Conservation (phyloP, 2,113 vertebrate genomes). For the Zeus faber region DNA sequence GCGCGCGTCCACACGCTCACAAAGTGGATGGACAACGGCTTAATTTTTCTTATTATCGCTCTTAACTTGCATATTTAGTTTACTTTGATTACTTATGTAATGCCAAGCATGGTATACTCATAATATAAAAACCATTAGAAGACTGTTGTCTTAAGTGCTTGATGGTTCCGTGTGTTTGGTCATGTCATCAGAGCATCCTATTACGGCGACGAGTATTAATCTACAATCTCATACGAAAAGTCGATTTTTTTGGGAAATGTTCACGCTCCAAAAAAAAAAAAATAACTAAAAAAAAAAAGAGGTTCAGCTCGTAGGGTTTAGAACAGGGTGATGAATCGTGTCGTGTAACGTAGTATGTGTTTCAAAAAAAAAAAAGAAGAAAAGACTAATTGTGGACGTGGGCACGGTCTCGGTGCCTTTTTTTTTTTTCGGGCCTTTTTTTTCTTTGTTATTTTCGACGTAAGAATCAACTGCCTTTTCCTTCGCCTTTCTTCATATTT, state of each 20-base stretch:
- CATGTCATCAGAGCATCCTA: slow-evolving; percentile 17
- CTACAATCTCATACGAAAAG: slow-evolving; percentile 39
- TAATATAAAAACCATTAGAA: slow-evolving; percentile 44
- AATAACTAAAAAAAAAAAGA: no score
- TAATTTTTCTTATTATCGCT: no score
- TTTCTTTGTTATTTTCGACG: slow-evolving; percentile 50
- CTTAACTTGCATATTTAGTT: slow-evolving; percentile 45
- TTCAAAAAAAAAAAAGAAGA: no score
- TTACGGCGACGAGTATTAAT: slow-evolving; percentile 29
- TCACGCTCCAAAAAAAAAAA: no score
- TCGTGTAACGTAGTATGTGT: slow-evolving; percentile 58
- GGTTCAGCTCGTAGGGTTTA: slow-evolving; percentile 38
- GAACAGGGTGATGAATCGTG: slow-evolving; percentile 59
- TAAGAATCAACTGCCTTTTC: slow-evolving; percentile 63
- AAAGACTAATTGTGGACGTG: slow-evolving; percentile 55
- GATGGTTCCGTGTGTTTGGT: slow-evolving; percentile 33
- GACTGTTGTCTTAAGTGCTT: slow-evolving; percentile 43
- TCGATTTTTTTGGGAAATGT: slow-evolving; percentile 38
- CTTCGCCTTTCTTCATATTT: slow-evolving; percentile 60
- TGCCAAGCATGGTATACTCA: slow-evolving; percentile 48
- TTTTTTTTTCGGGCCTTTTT: slow-evolving; percentile 47
- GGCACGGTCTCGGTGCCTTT: slow-evolving; percentile 67
- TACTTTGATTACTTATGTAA: slow-evolving; percentile 46
- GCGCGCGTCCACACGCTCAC: slow-evolving; percentile 23
- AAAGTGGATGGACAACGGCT: no score